Conservation (phyloP, 2,797 vertebrate species). For the Kryptopterus vitreolus region DNA sequence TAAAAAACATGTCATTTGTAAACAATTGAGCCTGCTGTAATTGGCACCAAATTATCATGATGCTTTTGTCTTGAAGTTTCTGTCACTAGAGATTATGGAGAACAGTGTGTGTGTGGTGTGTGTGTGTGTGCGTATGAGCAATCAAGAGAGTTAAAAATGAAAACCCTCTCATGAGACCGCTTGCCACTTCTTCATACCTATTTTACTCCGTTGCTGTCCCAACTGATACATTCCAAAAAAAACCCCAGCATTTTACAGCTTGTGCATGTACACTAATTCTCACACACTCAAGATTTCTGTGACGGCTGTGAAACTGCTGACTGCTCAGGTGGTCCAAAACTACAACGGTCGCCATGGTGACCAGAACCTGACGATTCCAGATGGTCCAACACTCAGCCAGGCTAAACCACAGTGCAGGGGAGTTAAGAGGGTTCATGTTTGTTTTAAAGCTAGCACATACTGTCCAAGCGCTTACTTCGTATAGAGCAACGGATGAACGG, state of each 20-base stretch:
- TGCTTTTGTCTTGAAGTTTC: conserved; percentile 15
- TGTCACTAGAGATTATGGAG: conserved; percentile 10
- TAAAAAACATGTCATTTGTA: background rate
- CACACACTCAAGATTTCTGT: conserved; percentile 11
- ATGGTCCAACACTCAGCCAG: conserved; percentile 34
- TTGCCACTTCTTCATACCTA: background rate
- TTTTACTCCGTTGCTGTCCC: background rate
- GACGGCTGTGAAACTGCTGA: conserved; percentile 36
- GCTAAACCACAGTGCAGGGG: conserved; percentile 36
- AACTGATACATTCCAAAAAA: background rate
- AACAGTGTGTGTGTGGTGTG: conserved; percentile 27
- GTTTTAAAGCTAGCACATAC: conserved; percentile 22
- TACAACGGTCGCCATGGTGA: conserved; percentile 61
- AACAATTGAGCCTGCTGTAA: background rate
- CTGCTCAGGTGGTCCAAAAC: conserved; percentile 64
- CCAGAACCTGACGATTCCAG: conserved; percentile 47
- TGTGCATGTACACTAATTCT: conserved; percentile 21
- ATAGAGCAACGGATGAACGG: conserved; percentile 5
- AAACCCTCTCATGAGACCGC: background rate
- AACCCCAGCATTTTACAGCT: background rate
- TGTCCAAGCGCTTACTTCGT: conserved; percentile 13
- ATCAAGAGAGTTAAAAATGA: background rate
- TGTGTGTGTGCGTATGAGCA: background rate
- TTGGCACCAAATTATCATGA: conserved; percentile 12
- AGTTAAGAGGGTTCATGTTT: conserved; percentile 17